Evolutionary conservation across 2,888 invertebrate genomes (phyloP).

Genomic region (Eucera pruinosa): DNA sequence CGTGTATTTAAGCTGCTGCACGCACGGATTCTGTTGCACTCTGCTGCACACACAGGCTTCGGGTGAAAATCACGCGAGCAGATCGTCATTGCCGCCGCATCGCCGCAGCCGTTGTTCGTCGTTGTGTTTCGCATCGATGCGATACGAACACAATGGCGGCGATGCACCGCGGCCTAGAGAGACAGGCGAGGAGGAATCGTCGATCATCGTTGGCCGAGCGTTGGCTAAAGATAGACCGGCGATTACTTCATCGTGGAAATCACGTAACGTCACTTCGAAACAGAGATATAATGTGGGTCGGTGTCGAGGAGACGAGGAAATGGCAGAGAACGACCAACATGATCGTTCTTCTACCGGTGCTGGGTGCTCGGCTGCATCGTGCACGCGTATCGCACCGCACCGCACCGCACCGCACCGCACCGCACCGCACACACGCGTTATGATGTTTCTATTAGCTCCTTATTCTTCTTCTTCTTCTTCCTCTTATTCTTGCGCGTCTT

Average conservation of each 20-base stretch:
- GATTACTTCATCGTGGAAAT: slow-evolving; percentile 66
- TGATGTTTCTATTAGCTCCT: slow-evolving; percentile 9
- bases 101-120: no score
- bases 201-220: slow-evolving; percentile 43
- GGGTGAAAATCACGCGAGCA: slow-evolving; percentile 3
- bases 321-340: slow-evolving; percentile 24
- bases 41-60: neutral
- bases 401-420: no score
- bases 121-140: neutral
- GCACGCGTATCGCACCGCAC: neutral
- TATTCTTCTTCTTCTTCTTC: no score
- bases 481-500: neutral
- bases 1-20: slow-evolving; percentile 40
- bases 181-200: slow-evolving; percentile 3
- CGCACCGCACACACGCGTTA: no score
- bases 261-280: slow-evolving; percentile 60
- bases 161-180: neutral
- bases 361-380: neutral
- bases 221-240: slow-evolving; percentile 54
- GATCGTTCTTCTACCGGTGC: slow-evolving; percentile 25
- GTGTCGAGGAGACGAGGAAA: slow-evolving; percentile 57
- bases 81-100: no score
- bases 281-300: slow-evolving; percentile 52
- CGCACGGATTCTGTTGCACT: neutral
- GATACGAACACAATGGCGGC: neutral